Evolutionary conservation across 2,888 invertebrate species (phyloP).

Genomic region (Idaea straminata): DNA sequence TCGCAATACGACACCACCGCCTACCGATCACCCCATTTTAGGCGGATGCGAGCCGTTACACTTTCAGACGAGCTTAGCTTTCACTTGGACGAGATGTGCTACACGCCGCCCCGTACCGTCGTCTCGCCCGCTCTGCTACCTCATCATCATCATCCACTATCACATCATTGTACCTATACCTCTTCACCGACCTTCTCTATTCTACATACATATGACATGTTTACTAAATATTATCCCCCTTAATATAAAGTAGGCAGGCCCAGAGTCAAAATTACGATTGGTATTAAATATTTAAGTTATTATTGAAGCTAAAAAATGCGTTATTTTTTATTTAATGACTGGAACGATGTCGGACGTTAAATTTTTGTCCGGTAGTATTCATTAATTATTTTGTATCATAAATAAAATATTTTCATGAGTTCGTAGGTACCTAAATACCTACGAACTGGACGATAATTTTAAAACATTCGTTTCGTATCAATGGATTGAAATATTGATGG

Average conservation of each 20-base stretch:
- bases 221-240: constrained; percentile 3
- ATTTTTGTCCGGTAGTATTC: background rate
- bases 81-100: constrained; percentile 57
- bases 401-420: background rate
- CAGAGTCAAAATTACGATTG: constrained; percentile 6
- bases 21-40: constrained; percentile 77
- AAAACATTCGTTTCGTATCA: background rate
- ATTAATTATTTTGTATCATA: background rate
- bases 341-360: background rate
- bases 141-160: constrained; percentile 1
- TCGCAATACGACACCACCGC: constrained; percentile 87
- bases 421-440: background rate
- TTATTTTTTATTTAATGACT: constrained; percentile 1
- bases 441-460: background rate
- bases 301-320: background rate
- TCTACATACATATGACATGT: background rate
- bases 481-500: background rate
- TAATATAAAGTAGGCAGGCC: background rate
- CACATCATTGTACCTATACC: background rate
- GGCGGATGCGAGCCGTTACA: constrained; percentile 73
- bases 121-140: constrained; percentile 29
- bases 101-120: constrained; percentile 22
- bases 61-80: constrained; percentile 77
- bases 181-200: background rate
- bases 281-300: constrained; percentile 5